These are phyloP conservation scores for Sphenodon punctatus DNA, from an alignment of 2,797 vertebrate genomes.

Conservation along the genomic window DNA sequence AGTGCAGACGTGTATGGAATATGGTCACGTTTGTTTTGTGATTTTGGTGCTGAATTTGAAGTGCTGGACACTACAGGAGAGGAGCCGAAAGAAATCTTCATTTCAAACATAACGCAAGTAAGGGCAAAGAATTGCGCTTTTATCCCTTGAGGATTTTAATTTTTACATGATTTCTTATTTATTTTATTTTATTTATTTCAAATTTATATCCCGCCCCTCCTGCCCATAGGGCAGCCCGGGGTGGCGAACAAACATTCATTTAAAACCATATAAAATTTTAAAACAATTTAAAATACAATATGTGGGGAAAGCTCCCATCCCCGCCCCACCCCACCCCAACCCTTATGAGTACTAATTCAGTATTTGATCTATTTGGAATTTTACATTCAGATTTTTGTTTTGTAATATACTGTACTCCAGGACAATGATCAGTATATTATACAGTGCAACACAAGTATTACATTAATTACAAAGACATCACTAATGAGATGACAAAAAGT, in stretches of 20 bases:
- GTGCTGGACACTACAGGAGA: conserved; percentile 95
- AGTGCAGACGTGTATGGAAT: conserved; percentile 90
- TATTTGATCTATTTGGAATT: neutral
- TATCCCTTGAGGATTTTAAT: neutral
- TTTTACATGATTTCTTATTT: neutral
- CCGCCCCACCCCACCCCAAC: no score
- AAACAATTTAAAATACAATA: no score
- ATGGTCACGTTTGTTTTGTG: conserved; percentile 94
- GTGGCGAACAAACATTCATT: no score
- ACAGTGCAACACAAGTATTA: neutral
- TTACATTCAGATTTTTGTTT: neutral
- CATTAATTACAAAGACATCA: no score
- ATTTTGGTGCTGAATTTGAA: conserved; percentile 95
- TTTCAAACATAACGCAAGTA: conserved; percentile 95
- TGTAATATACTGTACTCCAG: neutral
- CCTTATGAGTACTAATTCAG: no score
- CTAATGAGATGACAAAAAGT: no score
- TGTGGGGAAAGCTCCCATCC: no score
- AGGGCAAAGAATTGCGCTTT: neutral
- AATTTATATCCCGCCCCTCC: no score
- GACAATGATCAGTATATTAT: neutral
- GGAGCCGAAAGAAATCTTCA: conserved; percentile 95
- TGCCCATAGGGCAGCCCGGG: no score
- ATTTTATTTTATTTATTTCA: neutral
- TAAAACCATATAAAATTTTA: no score